Evolutionary conservation across 2,888 invertebrate species (phyloP).

Genomic region (Sinelater perroti): DNA sequence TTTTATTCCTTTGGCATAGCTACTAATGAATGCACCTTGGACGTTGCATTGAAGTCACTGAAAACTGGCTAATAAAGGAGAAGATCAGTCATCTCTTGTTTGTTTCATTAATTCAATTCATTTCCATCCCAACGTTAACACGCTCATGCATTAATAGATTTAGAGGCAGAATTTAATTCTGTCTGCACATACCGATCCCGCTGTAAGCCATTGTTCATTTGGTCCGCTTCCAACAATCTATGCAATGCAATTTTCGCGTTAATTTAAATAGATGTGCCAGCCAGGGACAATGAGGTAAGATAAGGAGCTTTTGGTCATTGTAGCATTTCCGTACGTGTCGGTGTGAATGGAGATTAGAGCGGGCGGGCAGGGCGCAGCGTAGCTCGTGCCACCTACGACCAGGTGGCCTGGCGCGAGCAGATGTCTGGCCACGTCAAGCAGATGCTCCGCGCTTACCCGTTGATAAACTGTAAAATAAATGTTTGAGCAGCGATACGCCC

Average conservation of each 20-base stretch:
- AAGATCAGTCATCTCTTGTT: no score
- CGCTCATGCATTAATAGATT: slow-evolving; percentile 18
- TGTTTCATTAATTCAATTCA: no score
- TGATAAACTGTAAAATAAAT: slow-evolving; percentile 36
- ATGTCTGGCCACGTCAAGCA: slow-evolving; percentile 37
- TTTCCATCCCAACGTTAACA: slow-evolving; percentile 19
- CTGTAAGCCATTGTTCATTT: slow-evolving; percentile 34
- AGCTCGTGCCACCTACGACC: slow-evolving; percentile 25
- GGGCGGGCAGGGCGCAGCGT: slow-evolving; percentile 28
- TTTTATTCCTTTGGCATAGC: no score
- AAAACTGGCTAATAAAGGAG: no score
- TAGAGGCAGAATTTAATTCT: slow-evolving; percentile 29
- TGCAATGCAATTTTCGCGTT: slow-evolving; percentile 36
- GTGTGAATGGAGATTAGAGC: slow-evolving; percentile 23
- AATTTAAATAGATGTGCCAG: slow-evolving; percentile 39
- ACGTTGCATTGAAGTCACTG: no score
- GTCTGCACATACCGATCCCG: slow-evolving; percentile 20
- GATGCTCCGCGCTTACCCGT: slow-evolving; percentile 28
- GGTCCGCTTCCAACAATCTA: slow-evolving; percentile 27
- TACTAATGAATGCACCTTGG: no score
- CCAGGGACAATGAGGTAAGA: slow-evolving; percentile 34
- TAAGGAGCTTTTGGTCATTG: slow-evolving; percentile 28
- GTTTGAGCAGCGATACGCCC: slow-evolving; percentile 26
- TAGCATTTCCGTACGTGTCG: slow-evolving; percentile 25
- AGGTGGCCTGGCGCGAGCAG: slow-evolving; percentile 36